Base-by-base conservation (phyloP, 2,113 vertebrate species). In the Osmerus mordax region DNA sequence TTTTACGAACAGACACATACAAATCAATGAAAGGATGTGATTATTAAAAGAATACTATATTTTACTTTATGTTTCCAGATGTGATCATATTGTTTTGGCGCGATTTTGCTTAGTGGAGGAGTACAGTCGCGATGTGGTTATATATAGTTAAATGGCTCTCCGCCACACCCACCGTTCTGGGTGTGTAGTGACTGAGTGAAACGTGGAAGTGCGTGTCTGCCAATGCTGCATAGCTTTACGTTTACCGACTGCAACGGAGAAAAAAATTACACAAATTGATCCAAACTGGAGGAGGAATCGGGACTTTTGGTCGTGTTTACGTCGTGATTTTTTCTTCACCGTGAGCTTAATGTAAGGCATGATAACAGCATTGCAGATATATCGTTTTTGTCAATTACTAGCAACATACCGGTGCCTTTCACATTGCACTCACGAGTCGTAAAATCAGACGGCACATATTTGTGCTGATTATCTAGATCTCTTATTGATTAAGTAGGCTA, bases 81-180 rank as follows among this genome's bases (percentile, higher is more conserved):
- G 0, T 0, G 4, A 0, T 69, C 63, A 67, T 1, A 0, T 0
- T 0, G 13, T 91, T 93, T 93, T 93, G 90, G 91, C 92, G 92
- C 90, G 89, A 69, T 84, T 90, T 87, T 84, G 32, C 0, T 0
- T 0, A 0, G 91, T 78, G 90, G 89, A 90, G 23, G 88, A 28
- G 83, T 12, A 85, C 16, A 0, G 15, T 0, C 15, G 79, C 18
- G 12, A 2, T 0, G 19, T 9, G 14, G 36, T 7, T 1, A 54
- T 84, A 88, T 86, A 91, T 87, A 68, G 28, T 19, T 12, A 7
- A 54, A 75, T n/a, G 65, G 55, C 21, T 55, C 16, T 3, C 0
- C 60, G 80, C 90, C 92, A 91, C 92, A 93, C 92, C 92, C 28
- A 91, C 90, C 9, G 67, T 19, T 81, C n/a, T 68, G 74, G 68